Conservation (phyloP, 2,888 invertebrate genomes). For the Stegophylla sp. region DNA sequence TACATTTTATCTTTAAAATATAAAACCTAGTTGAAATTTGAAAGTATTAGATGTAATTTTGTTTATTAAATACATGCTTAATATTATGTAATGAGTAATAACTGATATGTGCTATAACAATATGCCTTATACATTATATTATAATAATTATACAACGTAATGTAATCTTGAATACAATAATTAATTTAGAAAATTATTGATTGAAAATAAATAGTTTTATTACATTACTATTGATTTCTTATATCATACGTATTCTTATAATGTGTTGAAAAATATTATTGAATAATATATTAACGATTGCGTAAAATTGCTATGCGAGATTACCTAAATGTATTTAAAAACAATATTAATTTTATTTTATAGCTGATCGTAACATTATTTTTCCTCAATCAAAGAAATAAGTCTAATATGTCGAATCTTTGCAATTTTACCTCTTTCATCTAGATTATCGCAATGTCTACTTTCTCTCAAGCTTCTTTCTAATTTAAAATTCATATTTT, state of each 20-base stretch:
- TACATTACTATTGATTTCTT: neutral
- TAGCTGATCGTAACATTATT: constrained; percentile 3
- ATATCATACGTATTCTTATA: neutral
- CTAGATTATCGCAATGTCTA: constrained; percentile 22
- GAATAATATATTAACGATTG: neutral
- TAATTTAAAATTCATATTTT: neutral
- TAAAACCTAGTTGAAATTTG: too few species aligned
- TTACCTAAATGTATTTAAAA: neutral
- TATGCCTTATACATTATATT: neutral
- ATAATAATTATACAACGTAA: neutral
- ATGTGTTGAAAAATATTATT: neutral
- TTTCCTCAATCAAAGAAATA: neutral
- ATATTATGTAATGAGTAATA: too few species aligned
- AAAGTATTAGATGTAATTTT: too few species aligned
- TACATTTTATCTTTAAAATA: too few species aligned
- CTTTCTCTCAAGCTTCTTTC: constrained; percentile 24
- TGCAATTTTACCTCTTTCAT: constrained; percentile 2
- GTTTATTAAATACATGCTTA: too few species aligned
- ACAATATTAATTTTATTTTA: neutral
- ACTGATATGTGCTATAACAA: too few species aligned
- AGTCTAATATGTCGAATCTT: constrained; percentile 13
- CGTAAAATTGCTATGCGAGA: neutral
- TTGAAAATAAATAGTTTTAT: neutral
- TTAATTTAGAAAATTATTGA: neutral
- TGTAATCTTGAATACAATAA: neutral